Evolutionary conservation across 2,888 invertebrate species (phyloP), one percentile per base, ranked within the genome.

Genomic region (Nomada goodeniana): DNA sequence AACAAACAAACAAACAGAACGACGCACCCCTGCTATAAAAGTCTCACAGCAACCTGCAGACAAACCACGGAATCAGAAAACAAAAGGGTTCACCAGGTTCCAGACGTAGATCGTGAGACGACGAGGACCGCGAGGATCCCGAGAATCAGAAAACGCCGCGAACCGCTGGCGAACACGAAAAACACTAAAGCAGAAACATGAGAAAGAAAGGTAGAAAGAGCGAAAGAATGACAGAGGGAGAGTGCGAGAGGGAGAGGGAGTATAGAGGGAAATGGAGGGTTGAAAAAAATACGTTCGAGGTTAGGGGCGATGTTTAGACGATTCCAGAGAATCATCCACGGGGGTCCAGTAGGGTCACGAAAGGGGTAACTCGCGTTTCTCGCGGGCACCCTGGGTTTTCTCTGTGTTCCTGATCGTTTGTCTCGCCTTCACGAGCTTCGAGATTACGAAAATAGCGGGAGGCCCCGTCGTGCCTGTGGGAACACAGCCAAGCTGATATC

Each of bases 371-470:
- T 60, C 61, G 67, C 59, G 71, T 75, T 71, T 47, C 23, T 63
- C 53, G 75, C 50, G 47, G 77, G 81, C 80, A 55, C 59, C 76
- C 67, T 44, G 29, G 47, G 26, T 57, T 44, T 53, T 73, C 60
- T 73, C 72, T 80, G 72, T 75, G 68, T 72, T 82, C 68, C 13
- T 76, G 64, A n/a, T 77, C 82, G 80, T 85, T 87, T 84, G 83
- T 88, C 84, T 82, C 63, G 79, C 69, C 70, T 20, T 57, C 82
- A 76, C 47, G 76, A 67, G 75, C 53, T 71, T 60, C 64, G 60
- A 77, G 76, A 73, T 86, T 84, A 92, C 92, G 93, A 91, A 93
- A 93, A 92, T 92, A 92, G 91, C 92, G 90, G 91, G 91, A 91
- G 90, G 88, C 89, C 88, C 90, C 84, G 88, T 60, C 72, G 88